Percentiles rank a stretch among this genome's conserved stretches.
phyloP scores from a whole-genome alignment of 2,888 invertebrate genomes.

The Patella pellucida region DNA sequence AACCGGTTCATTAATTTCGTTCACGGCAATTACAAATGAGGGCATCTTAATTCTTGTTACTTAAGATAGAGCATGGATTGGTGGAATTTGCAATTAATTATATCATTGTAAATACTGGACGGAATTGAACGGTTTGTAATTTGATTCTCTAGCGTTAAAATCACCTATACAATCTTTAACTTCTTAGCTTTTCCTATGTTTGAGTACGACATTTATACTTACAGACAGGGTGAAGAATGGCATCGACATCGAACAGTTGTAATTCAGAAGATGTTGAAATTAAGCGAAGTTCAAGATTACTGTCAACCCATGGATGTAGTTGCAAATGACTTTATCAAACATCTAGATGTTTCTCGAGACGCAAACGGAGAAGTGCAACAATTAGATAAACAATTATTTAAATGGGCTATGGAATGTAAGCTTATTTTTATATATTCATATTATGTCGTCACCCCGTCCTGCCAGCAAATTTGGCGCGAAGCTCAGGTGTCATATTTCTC shows the following conservation, averaged over 20 bases:
- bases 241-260: conserved; percentile 63
- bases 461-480: neutral
- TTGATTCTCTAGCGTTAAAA: conserved; percentile 15
- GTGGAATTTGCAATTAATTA: no score
- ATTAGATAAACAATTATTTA: conserved; percentile 67
- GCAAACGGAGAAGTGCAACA: conserved; percentile 51
- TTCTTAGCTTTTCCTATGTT: no score
- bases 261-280: conserved; percentile 66
- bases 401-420: conserved; percentile 71
- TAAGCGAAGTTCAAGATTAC: conserved; percentile 62
- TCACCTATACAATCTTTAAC: no score
- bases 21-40: no score
- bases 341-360: conserved; percentile 41
- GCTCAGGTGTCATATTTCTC: no score
- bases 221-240: conserved; percentile 70
- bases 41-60: no score
- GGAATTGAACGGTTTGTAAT: neutral
- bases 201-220: no score
- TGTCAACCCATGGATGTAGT: conserved; percentile 62
- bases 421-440: neutral
- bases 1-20: no score
- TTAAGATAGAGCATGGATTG: neutral
- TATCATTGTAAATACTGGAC: no score
- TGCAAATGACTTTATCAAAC: conserved; percentile 61
- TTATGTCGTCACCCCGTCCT: no score